These are phyloP conservation scores for Ctenopoma multispine DNA, from an alignment of 2,797 vertebrate genomes.

Conservation along the genomic window DNA sequence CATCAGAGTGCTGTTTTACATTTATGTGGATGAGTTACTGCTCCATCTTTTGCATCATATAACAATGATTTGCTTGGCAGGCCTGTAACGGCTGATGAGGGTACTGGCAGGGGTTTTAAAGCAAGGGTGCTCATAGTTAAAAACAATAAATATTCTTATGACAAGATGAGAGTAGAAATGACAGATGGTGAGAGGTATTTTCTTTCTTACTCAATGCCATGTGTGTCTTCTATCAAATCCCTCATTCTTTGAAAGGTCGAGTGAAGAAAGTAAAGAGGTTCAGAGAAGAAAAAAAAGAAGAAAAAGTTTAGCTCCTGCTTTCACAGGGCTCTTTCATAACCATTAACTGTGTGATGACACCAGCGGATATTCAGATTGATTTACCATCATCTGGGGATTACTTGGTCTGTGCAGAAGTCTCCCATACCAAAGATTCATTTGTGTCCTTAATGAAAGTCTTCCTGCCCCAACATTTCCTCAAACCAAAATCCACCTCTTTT, in stretches of 20 bases:
- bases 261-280: slow-evolving; percentile 49
- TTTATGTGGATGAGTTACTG: slow-evolving; percentile 54
- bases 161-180: slow-evolving; percentile 66
- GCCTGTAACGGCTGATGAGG: slow-evolving; percentile 59
- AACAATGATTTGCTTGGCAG: slow-evolving; percentile 69
- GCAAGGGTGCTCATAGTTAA: slow-evolving; percentile 58
- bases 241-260: slow-evolving; percentile 41
- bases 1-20: slow-evolving; percentile 47
- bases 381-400: slow-evolving; percentile 74
- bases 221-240: slow-evolving; percentile 63
- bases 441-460: slow-evolving; percentile 79
- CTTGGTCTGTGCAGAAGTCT: slow-evolving; percentile 62
- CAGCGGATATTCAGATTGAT: slow-evolving; percentile 84
- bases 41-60: slow-evolving; percentile 36
- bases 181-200: slow-evolving; percentile 62
- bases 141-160: slow-evolving; percentile 66
- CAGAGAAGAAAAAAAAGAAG: slow-evolving; percentile 34
- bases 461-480: slow-evolving; percentile 70
- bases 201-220: slow-evolving; percentile 41
- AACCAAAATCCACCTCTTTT: slow-evolving; percentile 77
- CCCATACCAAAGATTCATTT: slow-evolving; percentile 79
- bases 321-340: slow-evolving; percentile 80
- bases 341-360: slow-evolving; percentile 83
- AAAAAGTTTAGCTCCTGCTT: slow-evolving; percentile 57
- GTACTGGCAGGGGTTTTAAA: slow-evolving; percentile 63